Conservation (phyloP, 2,797 vertebrate genomes). For the Austrolebias charrua region DNA sequence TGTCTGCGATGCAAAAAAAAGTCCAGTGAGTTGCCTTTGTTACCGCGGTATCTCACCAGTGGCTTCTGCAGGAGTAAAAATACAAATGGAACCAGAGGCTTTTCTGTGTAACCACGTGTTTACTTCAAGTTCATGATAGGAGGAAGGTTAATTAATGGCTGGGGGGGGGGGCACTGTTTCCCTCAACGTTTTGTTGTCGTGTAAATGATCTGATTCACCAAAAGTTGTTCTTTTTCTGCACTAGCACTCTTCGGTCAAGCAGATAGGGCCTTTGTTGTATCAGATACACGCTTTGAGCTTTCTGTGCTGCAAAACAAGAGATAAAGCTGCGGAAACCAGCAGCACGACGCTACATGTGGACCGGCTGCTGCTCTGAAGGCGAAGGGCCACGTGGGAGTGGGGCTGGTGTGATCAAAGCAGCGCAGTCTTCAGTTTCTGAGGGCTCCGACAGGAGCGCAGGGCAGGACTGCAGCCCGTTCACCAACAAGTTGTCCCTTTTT, state of each 20-base stretch:
- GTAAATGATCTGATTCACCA: neutral
- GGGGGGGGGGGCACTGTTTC: no score
- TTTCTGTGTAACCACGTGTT: no score
- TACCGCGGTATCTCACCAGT: neutral
- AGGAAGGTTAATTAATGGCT: no score
- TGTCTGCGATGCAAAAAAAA: conserved; percentile 63
- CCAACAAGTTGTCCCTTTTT: no score
- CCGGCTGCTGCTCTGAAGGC: no score
- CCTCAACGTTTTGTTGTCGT: no score
- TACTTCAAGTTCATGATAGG: no score
- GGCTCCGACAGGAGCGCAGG: neutral
- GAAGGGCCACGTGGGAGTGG: no score
- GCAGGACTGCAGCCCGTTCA: neutral
- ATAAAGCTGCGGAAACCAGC: neutral
- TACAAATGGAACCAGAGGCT: neutral
- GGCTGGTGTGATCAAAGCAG: no score
- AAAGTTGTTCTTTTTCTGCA: neutral
- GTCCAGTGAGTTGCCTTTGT: conserved; percentile 45
- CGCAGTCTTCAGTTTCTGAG: no score
- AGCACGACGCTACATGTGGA: neutral
- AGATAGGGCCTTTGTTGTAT: neutral
- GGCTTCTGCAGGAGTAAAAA: no score
- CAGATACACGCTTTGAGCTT: neutral
- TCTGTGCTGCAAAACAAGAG: neutral
- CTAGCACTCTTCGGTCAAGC: conserved; percentile 5